Evolutionary conservation across 2,113 vertebrate genomes (phyloP), one percentile per base, ranked within the genome.

Genomic region (Lipophrys pholis): DNA sequence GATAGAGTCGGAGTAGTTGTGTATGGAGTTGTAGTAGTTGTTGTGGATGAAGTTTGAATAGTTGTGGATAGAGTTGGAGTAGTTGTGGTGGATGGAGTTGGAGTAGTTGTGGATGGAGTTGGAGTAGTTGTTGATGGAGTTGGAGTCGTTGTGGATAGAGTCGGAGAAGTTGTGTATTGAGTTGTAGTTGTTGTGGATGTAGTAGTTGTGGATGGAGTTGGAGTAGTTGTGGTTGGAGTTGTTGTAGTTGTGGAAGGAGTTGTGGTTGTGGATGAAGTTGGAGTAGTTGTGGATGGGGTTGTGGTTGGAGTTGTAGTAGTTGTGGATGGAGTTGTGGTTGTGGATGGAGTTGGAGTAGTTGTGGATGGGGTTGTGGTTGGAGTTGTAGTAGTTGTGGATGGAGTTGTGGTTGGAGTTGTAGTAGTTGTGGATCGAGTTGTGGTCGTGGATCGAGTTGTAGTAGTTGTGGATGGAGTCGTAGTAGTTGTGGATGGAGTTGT

Each of bases 201-300:
- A 1, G 68, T 30, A 2, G 4, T 57, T 36, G 78, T 50, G 0
- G 67, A 54, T 36, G 62, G 35, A 4, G 4, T 35, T 21, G 36
- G 14, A 2, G 30, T 14, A 8, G 69, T 46, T 1, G 61, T 0
- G 1, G 64, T 0, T 57, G 69, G 3, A 7, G 21, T 30, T 30
- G 21, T 30, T 2, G 65, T 55, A 14, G 61, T 68, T 0, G 45
- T 17, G 9, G 64, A 11, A 0, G 17, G 7, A 1, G 11, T 42
- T 48, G 2, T 21, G 21, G 21, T 63, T 8, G 82, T 73, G 1
- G 67, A 30, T 21, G 16, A 14, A 30, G 75, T 57, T 1, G 73
- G 6, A 21, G 58, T 73, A 1, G 53, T 21, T 16, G 58, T 9
- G 0, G 0, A 3, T 1, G 9, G 0, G 1, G 60, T 49, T 11